These are phyloP conservation scores for Drosophila barbarae DNA, from an alignment of 2,888 invertebrate genomes.

Conservation along the genomic window DNA sequence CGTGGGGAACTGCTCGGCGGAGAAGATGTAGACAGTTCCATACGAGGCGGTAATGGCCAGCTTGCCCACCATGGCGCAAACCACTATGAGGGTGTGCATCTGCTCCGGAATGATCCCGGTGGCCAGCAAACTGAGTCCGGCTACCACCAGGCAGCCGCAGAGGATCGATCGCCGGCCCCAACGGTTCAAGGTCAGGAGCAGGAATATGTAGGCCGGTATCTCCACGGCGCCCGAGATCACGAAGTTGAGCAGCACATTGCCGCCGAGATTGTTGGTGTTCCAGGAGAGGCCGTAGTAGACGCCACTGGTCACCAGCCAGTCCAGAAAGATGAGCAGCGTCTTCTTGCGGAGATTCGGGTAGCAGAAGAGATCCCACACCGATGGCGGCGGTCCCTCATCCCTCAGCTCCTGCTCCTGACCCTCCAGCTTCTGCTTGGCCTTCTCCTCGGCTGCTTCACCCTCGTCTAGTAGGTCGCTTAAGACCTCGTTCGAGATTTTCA, in stretches of 20 bases:
- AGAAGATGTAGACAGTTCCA: slow-evolving; percentile 86
- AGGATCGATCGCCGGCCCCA: slow-evolving; percentile 86
- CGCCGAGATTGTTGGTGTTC: slow-evolving; percentile 86
- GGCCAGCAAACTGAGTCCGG: slow-evolving; percentile 82
- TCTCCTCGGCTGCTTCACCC: slow-evolving; percentile 48
- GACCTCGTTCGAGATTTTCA: slow-evolving; percentile 81
- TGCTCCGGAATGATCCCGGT: slow-evolving; percentile 82
- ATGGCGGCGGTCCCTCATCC: slow-evolving; percentile 67
- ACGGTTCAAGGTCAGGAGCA: slow-evolving; percentile 84
- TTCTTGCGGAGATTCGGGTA: slow-evolving; percentile 84
- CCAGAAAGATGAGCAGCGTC: slow-evolving; percentile 85
- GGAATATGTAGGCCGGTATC: slow-evolving; percentile 85
- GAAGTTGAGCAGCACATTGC: slow-evolving; percentile 87
- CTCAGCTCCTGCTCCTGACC: neutral
- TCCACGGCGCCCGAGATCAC: slow-evolving; percentile 88
- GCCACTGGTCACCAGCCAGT: slow-evolving; percentile 89
- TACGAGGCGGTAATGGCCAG: slow-evolving; percentile 87
- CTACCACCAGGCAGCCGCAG: slow-evolving; percentile 85
- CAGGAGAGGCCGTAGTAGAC: slow-evolving; percentile 89
- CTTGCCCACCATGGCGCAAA: slow-evolving; percentile 86
- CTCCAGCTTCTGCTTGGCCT: slow-evolving; percentile 32
- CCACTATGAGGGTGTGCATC: slow-evolving; percentile 82
- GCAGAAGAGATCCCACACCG: slow-evolving; percentile 83
- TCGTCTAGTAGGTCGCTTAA: slow-evolving; percentile 81
- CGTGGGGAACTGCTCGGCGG: slow-evolving; percentile 88